A percentile compares a stretch with the other conserved stretches of the same genome.
Evolutionary conservation across 2,113 vertebrate species (phyloP).

Genomic region (Triplophysa siluroides): DNA sequence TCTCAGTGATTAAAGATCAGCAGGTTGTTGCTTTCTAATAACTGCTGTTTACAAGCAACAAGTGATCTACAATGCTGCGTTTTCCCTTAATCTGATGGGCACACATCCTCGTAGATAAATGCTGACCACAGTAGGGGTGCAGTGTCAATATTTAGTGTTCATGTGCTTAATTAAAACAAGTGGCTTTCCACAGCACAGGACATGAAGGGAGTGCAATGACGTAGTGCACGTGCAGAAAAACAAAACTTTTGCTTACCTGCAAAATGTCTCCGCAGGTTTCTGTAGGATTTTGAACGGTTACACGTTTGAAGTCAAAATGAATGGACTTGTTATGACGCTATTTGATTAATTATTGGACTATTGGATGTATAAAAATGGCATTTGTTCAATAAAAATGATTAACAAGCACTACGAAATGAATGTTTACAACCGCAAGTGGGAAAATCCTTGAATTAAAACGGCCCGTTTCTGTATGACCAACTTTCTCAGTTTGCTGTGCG

Average conservation of each 20-base stretch:
- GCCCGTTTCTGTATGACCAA: neutral
- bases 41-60: neutral
- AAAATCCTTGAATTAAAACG: neutral
- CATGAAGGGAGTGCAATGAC: neutral
- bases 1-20: neutral
- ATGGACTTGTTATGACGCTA: too few relatives aligned
- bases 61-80: too few relatives aligned
- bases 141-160: conserved; percentile 29
- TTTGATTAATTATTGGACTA: too few relatives aligned
- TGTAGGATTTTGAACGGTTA: neutral
- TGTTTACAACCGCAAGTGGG: too few relatives aligned
- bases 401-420: too few relatives aligned
- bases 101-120: neutral
- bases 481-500: conserved; percentile 31
- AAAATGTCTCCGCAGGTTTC: neutral
- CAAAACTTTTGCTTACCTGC: neutral
- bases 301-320: too few relatives aligned
- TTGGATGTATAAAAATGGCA: too few relatives aligned
- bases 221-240: neutral
- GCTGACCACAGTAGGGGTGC: conserved; percentile 4
- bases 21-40: neutral
- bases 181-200: neutral
- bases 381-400: too few relatives aligned
- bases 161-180: conserved; percentile 31
- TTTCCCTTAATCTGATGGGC: neutral